These are phyloP conservation scores for Microtus richardsoni DNA, from an alignment of 2,113 vertebrate species.

Conservation along the genomic window DNA sequence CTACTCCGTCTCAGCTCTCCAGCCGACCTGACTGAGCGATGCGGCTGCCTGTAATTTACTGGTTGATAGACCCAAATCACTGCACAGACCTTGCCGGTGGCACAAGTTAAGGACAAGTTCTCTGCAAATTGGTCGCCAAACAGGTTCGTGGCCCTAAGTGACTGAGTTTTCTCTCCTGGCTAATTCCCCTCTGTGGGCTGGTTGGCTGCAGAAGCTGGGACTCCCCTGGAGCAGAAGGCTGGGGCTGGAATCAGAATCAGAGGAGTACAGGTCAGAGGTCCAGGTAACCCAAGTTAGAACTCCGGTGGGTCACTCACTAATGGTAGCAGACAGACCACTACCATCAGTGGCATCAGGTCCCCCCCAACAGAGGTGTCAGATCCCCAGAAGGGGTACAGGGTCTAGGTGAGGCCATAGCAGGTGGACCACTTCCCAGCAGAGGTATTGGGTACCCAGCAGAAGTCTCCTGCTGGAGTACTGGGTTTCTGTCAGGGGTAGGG, in stretches of 20 bases:
- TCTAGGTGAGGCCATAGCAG: neutral
- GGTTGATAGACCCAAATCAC: constrained; percentile 54
- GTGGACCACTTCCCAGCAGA: too few species aligned
- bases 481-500: neutral
- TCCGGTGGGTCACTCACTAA: rapidly evolving
- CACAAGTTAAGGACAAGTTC: constrained; percentile 53
- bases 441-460: too few species aligned
- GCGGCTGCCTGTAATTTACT: constrained; percentile 44
- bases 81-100: constrained; percentile 55
- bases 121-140: constrained; percentile 67
- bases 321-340: too few species aligned
- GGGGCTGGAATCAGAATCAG: neutral
- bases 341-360: rapidly evolving
- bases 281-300: neutral
- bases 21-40: neutral
- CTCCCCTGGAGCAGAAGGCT: neutral
- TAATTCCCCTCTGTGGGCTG: neutral
- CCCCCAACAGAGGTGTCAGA: rapidly evolving
- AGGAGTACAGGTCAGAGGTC: neutral
- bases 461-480: too few species aligned
- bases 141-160: constrained; percentile 7
- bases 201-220: rapidly evolving
- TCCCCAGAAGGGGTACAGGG: neutral
- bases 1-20: neutral
- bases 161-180: constrained; percentile 45